Evolutionary conservation across 2,797 vertebrate genomes (phyloP).

Genomic region (Diglossa cyanea): DNA sequence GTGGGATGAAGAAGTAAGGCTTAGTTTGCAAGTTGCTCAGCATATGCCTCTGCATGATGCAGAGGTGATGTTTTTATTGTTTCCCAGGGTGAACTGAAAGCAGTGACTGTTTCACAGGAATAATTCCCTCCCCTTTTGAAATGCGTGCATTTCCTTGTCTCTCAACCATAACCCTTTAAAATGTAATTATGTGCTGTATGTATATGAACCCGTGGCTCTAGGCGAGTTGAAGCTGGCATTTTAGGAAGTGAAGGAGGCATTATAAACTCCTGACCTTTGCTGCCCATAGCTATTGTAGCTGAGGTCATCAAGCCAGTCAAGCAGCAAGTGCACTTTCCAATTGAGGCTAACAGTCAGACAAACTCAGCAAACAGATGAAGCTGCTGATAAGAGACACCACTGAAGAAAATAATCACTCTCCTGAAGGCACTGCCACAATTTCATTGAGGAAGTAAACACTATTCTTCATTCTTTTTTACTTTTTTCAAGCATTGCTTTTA

Average conservation of each 20-base stretch:
- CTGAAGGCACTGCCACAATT: not conserved
- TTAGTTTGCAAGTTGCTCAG: not conserved
- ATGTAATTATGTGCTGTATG: not conserved
- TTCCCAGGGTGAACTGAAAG: not conserved
- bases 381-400: not conserved
- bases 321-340: constrained; percentile 3
- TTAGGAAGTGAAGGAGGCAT: not conserved
- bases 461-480: not conserved
- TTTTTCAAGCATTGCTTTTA: not conserved
- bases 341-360: not conserved
- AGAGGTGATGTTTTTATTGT: not conserved
- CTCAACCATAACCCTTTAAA: not conserved
- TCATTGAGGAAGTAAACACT: constrained; percentile 19
- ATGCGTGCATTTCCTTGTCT: not conserved
- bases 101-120: not conserved
- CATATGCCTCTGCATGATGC: not conserved
- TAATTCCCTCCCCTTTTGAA: not conserved
- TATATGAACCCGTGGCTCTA: not conserved
- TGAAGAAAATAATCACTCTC: not conserved
- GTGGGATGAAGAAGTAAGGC: not conserved
- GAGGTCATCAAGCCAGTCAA: constrained; percentile 1
- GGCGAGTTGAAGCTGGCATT: constrained; percentile 15
- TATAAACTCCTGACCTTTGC: not conserved
- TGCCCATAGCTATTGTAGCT: not conserved
- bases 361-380: not conserved